Conservation (phyloP, 2,888 invertebrate genomes). For the Paralinhomoeus sp. region DNA sequence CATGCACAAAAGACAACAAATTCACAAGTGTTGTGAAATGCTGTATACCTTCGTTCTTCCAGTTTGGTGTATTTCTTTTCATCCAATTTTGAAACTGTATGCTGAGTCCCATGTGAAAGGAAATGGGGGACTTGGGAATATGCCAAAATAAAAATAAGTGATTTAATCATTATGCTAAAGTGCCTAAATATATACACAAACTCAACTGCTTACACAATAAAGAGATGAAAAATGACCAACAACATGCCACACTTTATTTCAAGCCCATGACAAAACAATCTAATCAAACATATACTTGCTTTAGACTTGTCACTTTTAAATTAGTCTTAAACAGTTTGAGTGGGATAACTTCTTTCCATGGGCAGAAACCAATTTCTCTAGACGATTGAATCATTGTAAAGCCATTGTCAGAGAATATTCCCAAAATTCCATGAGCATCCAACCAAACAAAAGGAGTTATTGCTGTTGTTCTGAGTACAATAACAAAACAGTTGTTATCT, state of each 20-base stretch:
- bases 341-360: background rate
- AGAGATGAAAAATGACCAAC: background rate
- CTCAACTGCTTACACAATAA: background rate
- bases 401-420: conserved; percentile 17
- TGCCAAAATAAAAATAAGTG: too few relatives aligned
- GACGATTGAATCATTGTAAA: conserved; percentile 10
- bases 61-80: too few relatives aligned
- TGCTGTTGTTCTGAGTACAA: background rate
- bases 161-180: too few relatives aligned
- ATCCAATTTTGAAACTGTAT: too few relatives aligned
- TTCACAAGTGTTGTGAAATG: background rate
- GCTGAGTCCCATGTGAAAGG: too few relatives aligned
- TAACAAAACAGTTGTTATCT: too few relatives aligned
- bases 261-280: too few relatives aligned
- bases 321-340: background rate
- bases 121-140: too few relatives aligned
- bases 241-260: too few relatives aligned
- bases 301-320: conserved; percentile 1
- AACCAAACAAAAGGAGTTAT: conserved; percentile 21
- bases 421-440: conserved; percentile 8
- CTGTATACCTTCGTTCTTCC: too few relatives aligned
- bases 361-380: background rate
- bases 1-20: background rate
- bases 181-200: too few relatives aligned
- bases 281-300: background rate